Conservation (phyloP, 35 echinoderm and acorn worm species). For the Heliocidaris tuberculata region DNA sequence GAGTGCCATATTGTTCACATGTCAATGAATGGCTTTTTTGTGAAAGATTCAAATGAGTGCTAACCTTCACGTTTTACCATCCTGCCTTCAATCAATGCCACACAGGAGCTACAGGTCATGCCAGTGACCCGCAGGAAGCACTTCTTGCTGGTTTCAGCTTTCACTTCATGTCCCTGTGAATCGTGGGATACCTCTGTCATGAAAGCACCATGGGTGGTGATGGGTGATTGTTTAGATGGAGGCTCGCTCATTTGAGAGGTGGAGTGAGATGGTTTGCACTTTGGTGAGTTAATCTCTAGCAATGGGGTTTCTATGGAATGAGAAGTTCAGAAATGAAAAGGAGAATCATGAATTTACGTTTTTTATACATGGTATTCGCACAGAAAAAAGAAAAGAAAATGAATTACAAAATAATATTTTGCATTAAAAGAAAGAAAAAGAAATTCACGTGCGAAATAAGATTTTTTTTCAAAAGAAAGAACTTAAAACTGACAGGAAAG, state of each 20-base stretch:
- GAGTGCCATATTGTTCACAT: too few relatives aligned
- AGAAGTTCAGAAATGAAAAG: neutral
- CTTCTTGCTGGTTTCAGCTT: constrained; percentile 47
- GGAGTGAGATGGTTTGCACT: neutral
- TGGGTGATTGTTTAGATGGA: neutral
- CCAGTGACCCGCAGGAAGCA: constrained; percentile 92
- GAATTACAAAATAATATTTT: neutral
- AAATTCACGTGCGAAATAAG: neutral
- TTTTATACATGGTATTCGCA: neutral
- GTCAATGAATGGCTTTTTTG: neutral
- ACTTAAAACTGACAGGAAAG: too few relatives aligned
- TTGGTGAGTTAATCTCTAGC: neutral
- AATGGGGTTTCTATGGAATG: neutral
- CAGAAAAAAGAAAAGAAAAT: neutral
- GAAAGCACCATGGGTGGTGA: neutral
- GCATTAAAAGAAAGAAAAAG: too few relatives aligned
- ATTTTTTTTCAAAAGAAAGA: neutral
- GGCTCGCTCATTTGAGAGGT: neutral
- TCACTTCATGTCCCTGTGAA: constrained; percentile 39
- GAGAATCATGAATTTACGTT: neutral
- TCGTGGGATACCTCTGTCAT: constrained; percentile 46
- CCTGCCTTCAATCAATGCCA: constrained; percentile 87
- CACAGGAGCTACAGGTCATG: constrained; percentile 96
- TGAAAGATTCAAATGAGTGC: neutral
- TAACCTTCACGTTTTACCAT: constrained; percentile 81